Conservation (phyloP, 2,113 vertebrate species). For the Equus quagga region DNA sequence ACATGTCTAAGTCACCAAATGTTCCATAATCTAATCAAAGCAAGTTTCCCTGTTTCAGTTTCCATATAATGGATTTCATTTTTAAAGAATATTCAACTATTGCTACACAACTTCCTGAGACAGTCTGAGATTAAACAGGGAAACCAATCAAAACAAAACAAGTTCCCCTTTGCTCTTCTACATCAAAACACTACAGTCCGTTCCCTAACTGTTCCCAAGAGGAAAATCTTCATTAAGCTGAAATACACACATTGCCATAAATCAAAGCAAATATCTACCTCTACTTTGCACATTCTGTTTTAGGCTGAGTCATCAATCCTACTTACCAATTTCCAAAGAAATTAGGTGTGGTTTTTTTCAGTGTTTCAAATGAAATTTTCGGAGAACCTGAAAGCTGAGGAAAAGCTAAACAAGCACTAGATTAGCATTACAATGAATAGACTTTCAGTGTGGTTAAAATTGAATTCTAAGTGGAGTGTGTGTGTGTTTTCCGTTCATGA, state of each 20-base stretch:
- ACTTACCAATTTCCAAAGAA: constrained; percentile 37
- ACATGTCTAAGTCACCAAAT: not conserved
- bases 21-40: not conserved
- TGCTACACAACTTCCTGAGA: not conserved
- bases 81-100: not conserved
- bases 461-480: not conserved
- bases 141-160: constrained; percentile 50
- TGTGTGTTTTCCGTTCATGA: not conserved
- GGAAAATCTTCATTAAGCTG: constrained; percentile 61
- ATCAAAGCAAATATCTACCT: constrained; percentile 49
- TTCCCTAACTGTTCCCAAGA: constrained; percentile 39
- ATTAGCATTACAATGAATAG: constrained; percentile 31
- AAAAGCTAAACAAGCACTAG: constrained; percentile 7
- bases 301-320: constrained; percentile 9
- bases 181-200: constrained; percentile 14
- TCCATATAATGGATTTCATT: constrained; percentile 16
- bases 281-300: constrained; percentile 37
- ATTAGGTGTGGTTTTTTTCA: not conserved
- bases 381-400: constrained; percentile 9
- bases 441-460: constrained; percentile 12
- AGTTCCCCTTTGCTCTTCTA: not conserved
- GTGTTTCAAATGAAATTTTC: constrained; percentile 54
- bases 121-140: constrained; percentile 30
- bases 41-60: constrained; percentile 23
- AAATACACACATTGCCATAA: constrained; percentile 48